Percentiles rank a stretch among this genome's conserved stretches.
Conservation (phyloP, 2,113 vertebrate species). For the Pelmatolapia mariae region DNA sequence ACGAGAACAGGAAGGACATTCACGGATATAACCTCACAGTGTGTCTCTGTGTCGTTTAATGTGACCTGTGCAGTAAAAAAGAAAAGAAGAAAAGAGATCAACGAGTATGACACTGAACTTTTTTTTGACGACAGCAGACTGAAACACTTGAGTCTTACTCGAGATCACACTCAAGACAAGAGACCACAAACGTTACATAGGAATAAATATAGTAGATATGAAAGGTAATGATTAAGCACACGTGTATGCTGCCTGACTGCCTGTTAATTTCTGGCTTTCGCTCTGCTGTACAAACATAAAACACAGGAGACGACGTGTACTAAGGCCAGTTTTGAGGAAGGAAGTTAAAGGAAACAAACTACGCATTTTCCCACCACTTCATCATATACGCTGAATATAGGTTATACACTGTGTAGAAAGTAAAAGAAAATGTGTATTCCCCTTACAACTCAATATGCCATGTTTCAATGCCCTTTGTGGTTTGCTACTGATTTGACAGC, state of each 20-base stretch:
- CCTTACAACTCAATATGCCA: not conserved
- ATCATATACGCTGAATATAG: not conserved
- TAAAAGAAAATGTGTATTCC: not conserved
- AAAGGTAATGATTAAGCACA: conserved; percentile 10
- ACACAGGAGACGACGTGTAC: conserved; percentile 39
- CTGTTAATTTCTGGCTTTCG: not conserved
- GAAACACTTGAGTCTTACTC: not conserved
- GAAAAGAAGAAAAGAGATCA: not conserved
- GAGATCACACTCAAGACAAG: not conserved
- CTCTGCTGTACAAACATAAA: not conserved
- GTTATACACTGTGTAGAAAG: not conserved
- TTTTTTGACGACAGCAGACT: not conserved
- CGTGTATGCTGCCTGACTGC: not conserved
- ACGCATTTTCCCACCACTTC: conserved; percentile 11
- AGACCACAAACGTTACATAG: conserved; percentile 2
- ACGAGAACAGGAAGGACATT: not conserved
- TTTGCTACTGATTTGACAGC: conserved; percentile 31
- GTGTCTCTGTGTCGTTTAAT: not conserved
- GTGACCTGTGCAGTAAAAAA: conserved; percentile 33
- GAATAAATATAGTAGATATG: conserved; percentile 9
- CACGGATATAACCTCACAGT: conserved; percentile 11
- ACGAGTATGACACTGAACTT: not conserved
- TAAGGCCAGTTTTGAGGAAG: conserved; percentile 70
- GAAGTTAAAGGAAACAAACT: conserved; percentile 43
- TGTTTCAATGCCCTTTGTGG: conserved; percentile 14